Percentiles rank a stretch among this genome's conserved stretches.
phyloP scores from a whole-genome alignment of 2,113 vertebrate species.

The Synodontis membranacea region DNA sequence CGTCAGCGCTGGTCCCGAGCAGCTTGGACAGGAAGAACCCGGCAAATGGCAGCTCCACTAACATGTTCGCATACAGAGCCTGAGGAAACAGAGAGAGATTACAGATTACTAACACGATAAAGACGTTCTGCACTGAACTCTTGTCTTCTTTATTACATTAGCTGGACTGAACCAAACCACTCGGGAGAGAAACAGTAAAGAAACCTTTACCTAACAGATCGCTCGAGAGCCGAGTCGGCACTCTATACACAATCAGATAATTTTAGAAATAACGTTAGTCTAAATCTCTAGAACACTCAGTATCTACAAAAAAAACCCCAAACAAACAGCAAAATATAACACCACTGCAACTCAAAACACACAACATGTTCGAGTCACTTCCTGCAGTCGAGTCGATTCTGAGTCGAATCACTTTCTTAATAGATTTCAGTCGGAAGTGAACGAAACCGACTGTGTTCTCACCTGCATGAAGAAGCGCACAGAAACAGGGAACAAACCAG shows the following conservation, averaged over 20 bases:
- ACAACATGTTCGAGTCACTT: not conserved
- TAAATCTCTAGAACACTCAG: not conserved
- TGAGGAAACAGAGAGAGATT: slow-evolving; percentile 57
- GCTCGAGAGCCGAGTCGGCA: not conserved
- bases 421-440: too few relatives aligned
- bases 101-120: not conserved
- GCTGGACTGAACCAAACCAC: too few relatives aligned
- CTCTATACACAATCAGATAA: too few relatives aligned
- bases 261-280: not conserved
- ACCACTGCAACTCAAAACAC: not conserved
- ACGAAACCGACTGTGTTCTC: not conserved
- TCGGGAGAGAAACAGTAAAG: not conserved
- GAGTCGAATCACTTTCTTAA: not conserved
- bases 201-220: not conserved
- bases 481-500: not conserved
- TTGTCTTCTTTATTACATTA: not conserved
- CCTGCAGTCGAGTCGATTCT: not conserved
- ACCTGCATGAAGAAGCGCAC: too few relatives aligned
- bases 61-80: slow-evolving; percentile 98
- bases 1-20: slow-evolving; percentile 93
- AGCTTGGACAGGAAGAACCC: slow-evolving; percentile 98
- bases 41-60: slow-evolving; percentile 96
- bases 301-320: not conserved
- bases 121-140: not conserved
- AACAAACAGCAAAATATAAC: too few relatives aligned